These are phyloP conservation scores for Vulpes vulpes DNA, from an alignment of 2,113 vertebrate genomes.

Conservation along the genomic window DNA sequence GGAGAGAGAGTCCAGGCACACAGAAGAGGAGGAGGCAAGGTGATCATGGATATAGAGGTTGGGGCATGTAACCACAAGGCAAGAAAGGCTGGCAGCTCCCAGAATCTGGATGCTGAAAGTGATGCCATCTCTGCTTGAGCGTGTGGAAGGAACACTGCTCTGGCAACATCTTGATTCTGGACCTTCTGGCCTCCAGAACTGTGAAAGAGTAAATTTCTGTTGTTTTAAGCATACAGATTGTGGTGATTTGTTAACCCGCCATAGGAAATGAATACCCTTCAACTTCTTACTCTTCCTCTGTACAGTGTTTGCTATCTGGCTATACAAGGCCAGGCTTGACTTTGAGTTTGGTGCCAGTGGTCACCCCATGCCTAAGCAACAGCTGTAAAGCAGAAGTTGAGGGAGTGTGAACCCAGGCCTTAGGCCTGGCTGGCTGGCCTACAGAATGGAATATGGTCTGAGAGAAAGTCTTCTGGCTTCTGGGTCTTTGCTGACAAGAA, in stretches of 20 bases:
- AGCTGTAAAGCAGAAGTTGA: not conserved
- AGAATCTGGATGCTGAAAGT: not conserved
- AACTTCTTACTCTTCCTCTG: not conserved
- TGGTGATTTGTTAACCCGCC: not conserved
- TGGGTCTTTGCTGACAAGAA: not conserved
- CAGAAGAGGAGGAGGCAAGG: not conserved
- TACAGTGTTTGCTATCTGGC: not conserved
- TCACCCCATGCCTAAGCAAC: not conserved
- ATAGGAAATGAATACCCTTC: not conserved
- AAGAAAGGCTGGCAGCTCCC: not conserved
- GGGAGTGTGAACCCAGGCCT: not conserved
- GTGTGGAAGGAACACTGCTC: not conserved
- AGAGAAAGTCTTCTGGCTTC: not conserved
- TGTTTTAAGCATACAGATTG: not conserved
- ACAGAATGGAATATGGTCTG: not conserved
- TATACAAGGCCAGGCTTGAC: not conserved
- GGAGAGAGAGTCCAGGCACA: not conserved
- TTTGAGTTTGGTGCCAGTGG: not conserved
- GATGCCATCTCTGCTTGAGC: fast-evolving
- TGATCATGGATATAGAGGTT: not conserved
- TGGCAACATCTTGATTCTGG: not conserved
- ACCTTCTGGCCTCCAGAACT: not conserved
- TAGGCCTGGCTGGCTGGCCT: not conserved
- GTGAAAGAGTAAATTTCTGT: not conserved
- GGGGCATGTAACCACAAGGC: too few species aligned